A percentile compares a stretch with the other conserved stretches of the same genome.
Conservation (phyloP, 1,140 invertebrate species). For the Mylabris phalerata region DNA sequence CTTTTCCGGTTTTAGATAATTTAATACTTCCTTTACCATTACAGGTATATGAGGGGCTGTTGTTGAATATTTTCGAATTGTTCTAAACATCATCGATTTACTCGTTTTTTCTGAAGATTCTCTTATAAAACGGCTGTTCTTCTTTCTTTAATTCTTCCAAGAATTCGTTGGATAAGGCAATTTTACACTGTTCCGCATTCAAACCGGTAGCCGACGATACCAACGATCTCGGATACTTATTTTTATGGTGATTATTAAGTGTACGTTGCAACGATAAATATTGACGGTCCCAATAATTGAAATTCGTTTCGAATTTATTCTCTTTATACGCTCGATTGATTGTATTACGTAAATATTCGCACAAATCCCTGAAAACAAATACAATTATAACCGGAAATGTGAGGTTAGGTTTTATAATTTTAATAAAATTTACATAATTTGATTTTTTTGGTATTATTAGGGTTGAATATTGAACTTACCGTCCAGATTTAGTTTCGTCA, state of each 20-base stretch:
- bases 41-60: constrained; percentile 57
- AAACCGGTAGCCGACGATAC: constrained; percentile 62
- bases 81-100: constrained; percentile 22
- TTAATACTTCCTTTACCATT: constrained; percentile 61
- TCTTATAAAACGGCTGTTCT: constrained; percentile 47
- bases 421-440: neutral
- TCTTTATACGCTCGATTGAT: constrained; percentile 58
- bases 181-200: constrained; percentile 60
- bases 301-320: constrained; percentile 49
- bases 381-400: constrained; percentile 23
- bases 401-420: constrained; percentile 18
- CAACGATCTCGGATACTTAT: constrained; percentile 53
- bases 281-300: constrained; percentile 56
- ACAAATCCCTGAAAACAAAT: constrained; percentile 67
- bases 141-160: constrained; percentile 55
- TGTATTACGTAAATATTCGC: constrained; percentile 63
- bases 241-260: constrained; percentile 60
- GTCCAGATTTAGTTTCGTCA: constrained; percentile 62
- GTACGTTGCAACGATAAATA: constrained; percentile 62
- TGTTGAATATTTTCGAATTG: constrained; percentile 16
- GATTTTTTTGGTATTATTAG: neutral
- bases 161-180: constrained; percentile 63
- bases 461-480: constrained; percentile 45
- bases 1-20: constrained; percentile 56
- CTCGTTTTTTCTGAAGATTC: constrained; percentile 41